Base-by-base conservation (phyloP, 2,888 invertebrate species). In the Bugulina stolonifera region DNA sequence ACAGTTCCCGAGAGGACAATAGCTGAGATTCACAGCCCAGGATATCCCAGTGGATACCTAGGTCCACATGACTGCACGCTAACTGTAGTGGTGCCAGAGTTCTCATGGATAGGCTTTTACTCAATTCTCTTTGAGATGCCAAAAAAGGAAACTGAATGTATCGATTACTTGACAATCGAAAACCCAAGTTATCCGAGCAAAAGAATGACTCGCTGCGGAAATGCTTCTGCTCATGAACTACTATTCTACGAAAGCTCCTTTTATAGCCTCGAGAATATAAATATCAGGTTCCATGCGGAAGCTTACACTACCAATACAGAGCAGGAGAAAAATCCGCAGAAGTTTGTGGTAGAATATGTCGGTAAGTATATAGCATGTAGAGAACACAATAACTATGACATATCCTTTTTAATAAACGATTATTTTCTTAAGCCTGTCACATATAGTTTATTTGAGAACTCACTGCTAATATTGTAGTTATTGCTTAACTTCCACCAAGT, bases 31-130 rank as follows among this genome's bases (percentile, higher is more conserved):
- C 27, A 32, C 32, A 64, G 64, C 64, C 64, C 64, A 14, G 34
- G 32, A 27, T 64, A 34, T 14, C 64, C 64, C 2, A 34, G 32
- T 14, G 64, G n/a, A 10, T 64, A 64, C 27, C 32, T 32, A 64
- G 64, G 64, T 1, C 64, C 64, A 2, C 34, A 64, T 32, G 64
- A 64, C 64, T 64, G 64, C 32, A 32, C 64, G 5, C 27, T 64
- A 10, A 64, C 64, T 32, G 18, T 64, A 29, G 32, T 29, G 29
- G 10, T 64, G 10, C 64, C 64, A 25, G 32, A 64, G 5, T 32
- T 29, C 32, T 64, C 64, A 5, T 64, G 64, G 64, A 64, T 64
- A 14, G 64, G 64, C 10, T 64, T 64, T 64, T 64, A 64, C n/a
- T 14, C 64, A 3, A 32, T 3, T 32, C 25, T 29, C 27, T 64